phyloP scores from a whole-genome alignment of 2,888 invertebrate species.

The Epistrophe eligans region DNA sequence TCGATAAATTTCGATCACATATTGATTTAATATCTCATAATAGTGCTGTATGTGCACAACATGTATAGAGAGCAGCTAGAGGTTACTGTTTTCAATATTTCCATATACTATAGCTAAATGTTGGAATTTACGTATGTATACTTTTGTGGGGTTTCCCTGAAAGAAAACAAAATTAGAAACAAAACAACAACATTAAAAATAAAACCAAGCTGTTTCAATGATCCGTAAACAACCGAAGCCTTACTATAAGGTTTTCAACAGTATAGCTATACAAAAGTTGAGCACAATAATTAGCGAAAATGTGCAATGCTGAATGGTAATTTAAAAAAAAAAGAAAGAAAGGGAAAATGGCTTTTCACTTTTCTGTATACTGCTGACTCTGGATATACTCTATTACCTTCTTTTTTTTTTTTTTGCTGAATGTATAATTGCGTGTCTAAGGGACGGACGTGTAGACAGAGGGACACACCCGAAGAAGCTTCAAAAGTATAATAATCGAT shows the following conservation, averaged over 20 bases:
- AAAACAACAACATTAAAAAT: conserved; percentile 38
- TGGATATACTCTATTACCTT: neutral
- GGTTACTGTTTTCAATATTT: conserved; percentile 23
- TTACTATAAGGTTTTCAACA: conserved; percentile 21
- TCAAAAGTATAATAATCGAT: conserved; percentile 50
- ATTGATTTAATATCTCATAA: conserved; percentile 54
- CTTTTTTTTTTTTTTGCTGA: conserved; percentile 7
- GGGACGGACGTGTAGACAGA: neutral
- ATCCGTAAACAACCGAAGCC: conserved; percentile 74
- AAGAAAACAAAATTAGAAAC: conserved; percentile 13
- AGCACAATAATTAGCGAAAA: conserved; percentile 67
- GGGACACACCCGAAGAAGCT: conserved; percentile 21
- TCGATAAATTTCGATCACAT: conserved; percentile 65
- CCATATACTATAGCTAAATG: conserved; percentile 35
- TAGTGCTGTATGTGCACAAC: neutral
- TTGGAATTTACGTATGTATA: conserved; percentile 29
- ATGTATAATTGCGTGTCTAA: conserved; percentile 28
- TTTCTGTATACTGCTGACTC: conserved; percentile 1
- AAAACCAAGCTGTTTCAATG: conserved; percentile 72
- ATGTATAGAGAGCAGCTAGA: neutral
- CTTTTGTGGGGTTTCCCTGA: conserved; percentile 60
- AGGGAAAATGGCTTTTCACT: conserved; percentile 38
- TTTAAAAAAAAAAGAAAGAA: neutral
- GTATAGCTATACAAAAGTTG: conserved; percentile 5
- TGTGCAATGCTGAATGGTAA: conserved; percentile 50